phyloP scores from a whole-genome alignment of 2,888 invertebrate genomes.

The Epiblema foenella region DNA sequence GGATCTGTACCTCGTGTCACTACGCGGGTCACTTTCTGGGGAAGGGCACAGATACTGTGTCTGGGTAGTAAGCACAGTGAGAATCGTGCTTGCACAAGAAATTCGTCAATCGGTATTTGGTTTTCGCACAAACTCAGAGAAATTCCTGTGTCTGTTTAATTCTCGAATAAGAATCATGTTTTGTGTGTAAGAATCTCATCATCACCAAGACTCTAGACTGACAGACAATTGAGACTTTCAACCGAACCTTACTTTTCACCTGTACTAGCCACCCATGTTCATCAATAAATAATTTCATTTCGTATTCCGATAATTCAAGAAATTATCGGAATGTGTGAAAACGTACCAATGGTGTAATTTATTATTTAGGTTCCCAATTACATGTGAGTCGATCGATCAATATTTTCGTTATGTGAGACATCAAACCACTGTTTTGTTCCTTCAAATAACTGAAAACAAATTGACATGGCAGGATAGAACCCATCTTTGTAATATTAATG shows the following conservation, averaged over 20 bases:
- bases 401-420: not conserved
- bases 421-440: not conserved
- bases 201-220: not conserved
- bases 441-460: not conserved
- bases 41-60: no score
- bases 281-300: no score
- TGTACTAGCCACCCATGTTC: no score
- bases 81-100: not conserved
- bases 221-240: not conserved
- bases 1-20: no score
- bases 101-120: conserved; percentile 8
- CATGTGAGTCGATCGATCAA: not conserved
- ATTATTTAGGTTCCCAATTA: no score
- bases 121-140: not conserved
- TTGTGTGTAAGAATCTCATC: not conserved
- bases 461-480: not conserved
- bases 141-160: not conserved
- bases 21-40: no score
- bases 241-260: no score
- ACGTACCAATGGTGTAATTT: not conserved
- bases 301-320: not conserved
- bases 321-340: not conserved
- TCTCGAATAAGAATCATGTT: not conserved
- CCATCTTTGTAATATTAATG: not conserved
- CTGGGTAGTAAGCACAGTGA: no score